Percentiles rank a stretch among this genome's conserved stretches.
These are phyloP conservation scores for Clarias batrachus DNA, from an alignment of 2,113 vertebrate genomes.

Conservation along the genomic window DNA sequence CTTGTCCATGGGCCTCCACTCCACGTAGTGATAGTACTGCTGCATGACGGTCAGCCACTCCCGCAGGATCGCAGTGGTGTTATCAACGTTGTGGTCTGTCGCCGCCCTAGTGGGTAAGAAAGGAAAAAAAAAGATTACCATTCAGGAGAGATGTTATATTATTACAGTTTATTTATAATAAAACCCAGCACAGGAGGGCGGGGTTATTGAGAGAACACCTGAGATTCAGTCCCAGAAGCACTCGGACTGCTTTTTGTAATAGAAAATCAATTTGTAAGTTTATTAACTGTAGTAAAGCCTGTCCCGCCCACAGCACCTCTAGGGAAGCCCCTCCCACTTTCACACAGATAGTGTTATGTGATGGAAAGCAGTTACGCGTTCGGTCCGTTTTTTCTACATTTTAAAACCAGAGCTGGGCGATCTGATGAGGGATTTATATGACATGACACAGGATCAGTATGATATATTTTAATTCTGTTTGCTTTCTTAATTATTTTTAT, in stretches of 20 bases:
- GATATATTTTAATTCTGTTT: not conserved
- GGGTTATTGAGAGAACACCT: too few relatives aligned
- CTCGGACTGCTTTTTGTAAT: not conserved
- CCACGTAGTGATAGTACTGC: conserved; percentile 78
- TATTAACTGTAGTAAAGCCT: not conserved
- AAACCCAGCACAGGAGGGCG: too few relatives aligned
- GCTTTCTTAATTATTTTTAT: not conserved
- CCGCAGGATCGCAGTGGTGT: conserved; percentile 81
- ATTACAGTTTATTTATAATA: too few relatives aligned
- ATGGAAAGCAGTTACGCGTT: not conserved
- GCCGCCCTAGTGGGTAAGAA: conserved; percentile 75
- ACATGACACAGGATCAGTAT: not conserved
- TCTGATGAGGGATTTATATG: not conserved
- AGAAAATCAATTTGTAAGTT: not conserved
- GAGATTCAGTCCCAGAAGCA: too few relatives aligned
- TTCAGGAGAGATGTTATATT: not conserved
- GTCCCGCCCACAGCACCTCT: not conserved
- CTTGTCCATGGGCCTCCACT: conserved; percentile 81
- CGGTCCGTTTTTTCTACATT: too few relatives aligned
- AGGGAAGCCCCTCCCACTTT: not conserved
- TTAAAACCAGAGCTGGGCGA: too few relatives aligned
- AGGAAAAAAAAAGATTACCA: not conserved
- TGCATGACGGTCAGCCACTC: conserved; percentile 86
- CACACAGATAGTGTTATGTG: not conserved
- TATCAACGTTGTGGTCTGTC: conserved; percentile 90